Evolutionary conservation across 2,113 vertebrate species (phyloP), one percentile per base, ranked within the genome.

Genomic region (Actenoides hombroni): DNA sequence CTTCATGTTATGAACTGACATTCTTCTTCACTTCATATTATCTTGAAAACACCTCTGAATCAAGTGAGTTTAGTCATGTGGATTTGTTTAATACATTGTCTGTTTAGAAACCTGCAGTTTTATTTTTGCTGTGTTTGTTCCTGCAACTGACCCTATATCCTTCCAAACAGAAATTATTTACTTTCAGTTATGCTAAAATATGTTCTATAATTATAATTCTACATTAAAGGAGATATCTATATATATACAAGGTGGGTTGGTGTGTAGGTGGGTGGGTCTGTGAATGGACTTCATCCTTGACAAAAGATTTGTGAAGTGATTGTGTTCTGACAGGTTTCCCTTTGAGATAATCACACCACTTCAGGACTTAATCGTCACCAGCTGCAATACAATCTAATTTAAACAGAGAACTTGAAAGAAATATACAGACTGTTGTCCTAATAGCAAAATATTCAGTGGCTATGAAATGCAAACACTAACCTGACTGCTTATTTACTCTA

Each of bases 301-400:
- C 29, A 65, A 91, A 94, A 87, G 26, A 84, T 79, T 96, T 59
- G 74, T 87, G 78, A 95, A 92, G 81, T 60, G 77, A 63, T 33
- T 85, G 61, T 61, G 82, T 65, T 95, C 82, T 70, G 90, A 70
- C 39, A 83, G 15, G 77, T 92, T 90, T 96, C 73, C 64, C 88
- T 88, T 86, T 42, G 60, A 86, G 63, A 80, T 86, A 94, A 83
- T 77, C 78, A 48, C 42, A 88, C 53, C 56, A 74, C 46, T 91
- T 88, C 69, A 90, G 82, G 87, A 88, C 60, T 68, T 73, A 93
- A 93, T 57, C 86, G 68, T 80, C 49, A 94, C 67, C 85, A 93
- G 56, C 71, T 83, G 60, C 39, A 93, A 74, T 64, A 75, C 39
- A 91, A 82, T 65, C 39, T 81, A 26, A 51, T 88, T 92, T 86